phyloP scores from a whole-genome alignment of 2,113 vertebrate genomes.

The Trinectes maculatus region DNA sequence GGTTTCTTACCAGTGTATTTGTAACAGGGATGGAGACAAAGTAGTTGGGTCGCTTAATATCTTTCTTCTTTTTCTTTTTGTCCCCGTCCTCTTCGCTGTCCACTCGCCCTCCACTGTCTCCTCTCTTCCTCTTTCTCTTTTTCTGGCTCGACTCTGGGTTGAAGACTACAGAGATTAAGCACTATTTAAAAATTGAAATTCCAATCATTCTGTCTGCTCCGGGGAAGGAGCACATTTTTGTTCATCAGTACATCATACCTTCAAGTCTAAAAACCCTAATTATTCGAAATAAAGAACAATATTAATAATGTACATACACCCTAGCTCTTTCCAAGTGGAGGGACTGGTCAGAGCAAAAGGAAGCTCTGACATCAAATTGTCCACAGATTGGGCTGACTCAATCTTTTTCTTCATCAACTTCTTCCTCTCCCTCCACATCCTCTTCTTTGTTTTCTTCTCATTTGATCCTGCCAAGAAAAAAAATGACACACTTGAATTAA shows the following conservation, averaged over 20 bases:
- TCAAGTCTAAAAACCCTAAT: background rate
- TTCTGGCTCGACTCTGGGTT: constrained; percentile 69
- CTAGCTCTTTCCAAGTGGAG: constrained; percentile 82
- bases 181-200: no score
- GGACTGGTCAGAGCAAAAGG: constrained; percentile 85
- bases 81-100: constrained; percentile 82
- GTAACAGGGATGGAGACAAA: constrained; percentile 91
- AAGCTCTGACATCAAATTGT: constrained; percentile 82
- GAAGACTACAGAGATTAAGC: constrained; percentile 70
- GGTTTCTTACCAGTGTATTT: constrained; percentile 54
- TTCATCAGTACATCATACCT: background rate
- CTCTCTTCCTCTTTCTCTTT: constrained; percentile 85
- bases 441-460: constrained; percentile 59
- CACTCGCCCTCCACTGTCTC: constrained; percentile 51
- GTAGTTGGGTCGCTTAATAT: constrained; percentile 87
- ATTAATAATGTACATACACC: constrained; percentile 43
- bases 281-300: background rate
- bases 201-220: background rate
- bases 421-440: constrained; percentile 59
- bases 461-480: constrained; percentile 32
- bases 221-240: background rate
- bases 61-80: constrained; percentile 85
- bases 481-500: background rate
- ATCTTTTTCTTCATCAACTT: constrained; percentile 57
- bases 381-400: constrained; percentile 6